A percentile compares a stretch with the other conserved stretches of the same genome.
These are phyloP conservation scores for Lophius piscatorius DNA, from an alignment of 2,113 vertebrate genomes.

Conservation along the genomic window DNA sequence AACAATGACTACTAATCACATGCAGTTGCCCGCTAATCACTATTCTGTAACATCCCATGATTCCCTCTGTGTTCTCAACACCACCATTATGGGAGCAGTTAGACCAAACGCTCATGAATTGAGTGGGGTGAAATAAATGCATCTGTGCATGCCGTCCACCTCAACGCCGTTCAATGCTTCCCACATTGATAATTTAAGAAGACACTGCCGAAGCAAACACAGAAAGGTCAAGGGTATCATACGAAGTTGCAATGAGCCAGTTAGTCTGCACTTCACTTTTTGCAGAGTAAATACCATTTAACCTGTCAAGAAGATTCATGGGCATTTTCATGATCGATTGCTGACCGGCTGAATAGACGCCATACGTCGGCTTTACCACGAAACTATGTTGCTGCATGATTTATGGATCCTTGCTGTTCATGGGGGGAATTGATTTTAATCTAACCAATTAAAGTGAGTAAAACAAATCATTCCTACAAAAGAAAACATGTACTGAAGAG, in stretches of 20 bases:
- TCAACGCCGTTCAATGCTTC: slow-evolving; percentile 38
- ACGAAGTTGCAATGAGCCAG: slow-evolving; percentile 65
- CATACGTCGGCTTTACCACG: slow-evolving; percentile 69
- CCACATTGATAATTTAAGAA: slow-evolving; percentile 63
- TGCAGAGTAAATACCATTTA: slow-evolving; percentile 79
- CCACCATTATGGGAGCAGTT: slow-evolving; percentile 17
- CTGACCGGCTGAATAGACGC: slow-evolving; percentile 69
- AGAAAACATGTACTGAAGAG: slow-evolving; percentile 62
- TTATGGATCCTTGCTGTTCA: slow-evolving; percentile 68
- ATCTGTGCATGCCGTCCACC: slow-evolving; percentile 47
- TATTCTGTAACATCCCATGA: slow-evolving; percentile 25
- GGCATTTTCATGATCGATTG: slow-evolving; percentile 77
- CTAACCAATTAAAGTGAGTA: slow-evolving; percentile 78
- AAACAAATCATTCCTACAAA: slow-evolving; percentile 76
- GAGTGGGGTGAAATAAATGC: neutral
- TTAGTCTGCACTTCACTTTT: slow-evolving; percentile 71
- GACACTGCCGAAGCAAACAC: slow-evolving; percentile 43
- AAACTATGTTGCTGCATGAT: slow-evolving; percentile 72
- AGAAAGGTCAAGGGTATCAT: slow-evolving; percentile 72
- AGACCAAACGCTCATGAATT: neutral
- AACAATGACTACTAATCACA: slow-evolving; percentile 43
- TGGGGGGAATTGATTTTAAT: slow-evolving; percentile 78
- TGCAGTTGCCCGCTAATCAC: slow-evolving; percentile 35
- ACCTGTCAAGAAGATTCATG: slow-evolving; percentile 79
- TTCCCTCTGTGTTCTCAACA: slow-evolving; percentile 21